phyloP scores from a whole-genome alignment of 1,140 invertebrate species.

The Eupeodes corollae region DNA sequence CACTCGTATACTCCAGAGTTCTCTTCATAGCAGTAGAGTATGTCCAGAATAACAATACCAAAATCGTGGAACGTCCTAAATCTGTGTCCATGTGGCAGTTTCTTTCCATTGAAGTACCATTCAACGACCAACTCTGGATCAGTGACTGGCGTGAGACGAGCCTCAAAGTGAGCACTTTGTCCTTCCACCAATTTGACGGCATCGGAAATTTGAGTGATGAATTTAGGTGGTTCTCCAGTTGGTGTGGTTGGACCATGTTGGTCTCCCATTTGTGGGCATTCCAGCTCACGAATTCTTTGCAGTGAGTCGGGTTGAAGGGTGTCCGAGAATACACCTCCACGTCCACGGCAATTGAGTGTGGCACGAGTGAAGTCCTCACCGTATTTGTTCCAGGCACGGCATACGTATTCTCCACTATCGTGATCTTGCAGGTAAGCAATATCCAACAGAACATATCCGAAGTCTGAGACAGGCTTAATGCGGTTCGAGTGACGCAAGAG shows the following conservation, averaged over 20 bases:
- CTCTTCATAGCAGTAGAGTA: conserved; percentile 93
- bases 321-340: conserved; percentile 83
- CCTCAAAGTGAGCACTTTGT: conserved; percentile 90
- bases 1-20: conserved; percentile 91
- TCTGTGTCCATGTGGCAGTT: conserved; percentile 81
- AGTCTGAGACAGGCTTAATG: conserved; percentile 90
- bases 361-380: conserved; percentile 80
- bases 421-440: conserved; percentile 89
- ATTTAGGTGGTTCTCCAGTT: conserved; percentile 76
- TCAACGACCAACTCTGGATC: conserved; percentile 89
- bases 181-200: conserved; percentile 78
- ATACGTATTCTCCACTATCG: conserved; percentile 87
- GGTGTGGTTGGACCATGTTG: conserved; percentile 48
- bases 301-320: conserved; percentile 89
- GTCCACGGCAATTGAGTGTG: conserved; percentile 68
- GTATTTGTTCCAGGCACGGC: conserved; percentile 78
- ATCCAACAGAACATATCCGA: conserved; percentile 91
- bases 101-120: conserved; percentile 91
- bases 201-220: conserved; percentile 76
- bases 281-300: conserved; percentile 79
- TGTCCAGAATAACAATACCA: conserved; percentile 90
- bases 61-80: conserved; percentile 96
- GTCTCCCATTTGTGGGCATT: conserved; percentile 43
- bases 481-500: conserved; percentile 77
- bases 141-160: conserved; percentile 74